Evolutionary conservation across 2,113 vertebrate species (phyloP).

Genomic region (Epinephelus lanceolatus): DNA sequence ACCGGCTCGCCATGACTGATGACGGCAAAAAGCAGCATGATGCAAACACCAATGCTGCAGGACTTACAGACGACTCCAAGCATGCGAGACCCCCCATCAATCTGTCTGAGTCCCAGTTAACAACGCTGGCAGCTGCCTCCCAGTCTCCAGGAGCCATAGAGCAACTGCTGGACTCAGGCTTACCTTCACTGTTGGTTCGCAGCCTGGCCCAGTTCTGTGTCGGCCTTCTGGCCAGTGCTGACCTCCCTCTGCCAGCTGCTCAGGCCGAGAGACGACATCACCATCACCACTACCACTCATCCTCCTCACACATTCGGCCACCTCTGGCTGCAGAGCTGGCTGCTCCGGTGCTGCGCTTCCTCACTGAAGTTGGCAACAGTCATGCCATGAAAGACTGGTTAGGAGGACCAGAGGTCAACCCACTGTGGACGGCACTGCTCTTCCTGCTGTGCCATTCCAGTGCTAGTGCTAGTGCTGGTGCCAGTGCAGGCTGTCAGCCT

Average conservation of each 20-base stretch:
- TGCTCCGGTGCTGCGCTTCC: slow-evolving; percentile 94
- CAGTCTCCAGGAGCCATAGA: slow-evolving; percentile 97
- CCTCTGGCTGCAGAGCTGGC: slow-evolving; percentile 93
- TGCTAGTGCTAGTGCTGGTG: slow-evolving; percentile 85
- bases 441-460: slow-evolving; percentile 97
- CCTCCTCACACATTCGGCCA: slow-evolving; percentile 82
- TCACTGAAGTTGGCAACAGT: slow-evolving; percentile 98
- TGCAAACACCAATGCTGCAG: slow-evolving; percentile 76
- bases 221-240: slow-evolving; percentile 89
- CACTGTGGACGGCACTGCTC: slow-evolving; percentile 96
- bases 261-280: slow-evolving; percentile 82
- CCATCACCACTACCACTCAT: slow-evolving; percentile 78
- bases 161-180: slow-evolving; percentile 95
- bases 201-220: slow-evolving; percentile 95
- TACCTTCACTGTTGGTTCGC: slow-evolving; percentile 94
- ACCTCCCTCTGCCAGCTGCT: slow-evolving; percentile 88
- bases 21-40: slow-evolving; percentile 97
- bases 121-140: slow-evolving; percentile 94
- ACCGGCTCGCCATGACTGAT: slow-evolving; percentile 95
- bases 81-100: slow-evolving; percentile 91
- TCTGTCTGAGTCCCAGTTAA: slow-evolving; percentile 93
- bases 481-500: slow-evolving; percentile 49
- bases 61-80: slow-evolving; percentile 96
- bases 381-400: slow-evolving; percentile 99
- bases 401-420: slow-evolving; percentile 96